phyloP scores from a whole-genome alignment of 2,113 vertebrate species.

The Aramus guarauna region DNA sequence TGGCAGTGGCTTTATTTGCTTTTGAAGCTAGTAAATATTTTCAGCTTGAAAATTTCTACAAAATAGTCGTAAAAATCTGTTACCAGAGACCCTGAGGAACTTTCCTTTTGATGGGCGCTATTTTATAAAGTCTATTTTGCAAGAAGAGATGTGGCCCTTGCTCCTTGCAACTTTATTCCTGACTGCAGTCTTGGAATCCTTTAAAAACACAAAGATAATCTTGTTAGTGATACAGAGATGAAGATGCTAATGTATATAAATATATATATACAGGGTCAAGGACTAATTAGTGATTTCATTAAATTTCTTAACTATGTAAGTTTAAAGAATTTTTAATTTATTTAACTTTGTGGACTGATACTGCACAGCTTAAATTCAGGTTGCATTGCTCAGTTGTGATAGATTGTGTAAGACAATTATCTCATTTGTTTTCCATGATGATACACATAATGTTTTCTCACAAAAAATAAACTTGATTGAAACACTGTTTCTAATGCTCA shows the following conservation, averaged over 20 bases:
- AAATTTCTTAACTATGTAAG: not conserved
- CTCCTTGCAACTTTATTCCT: not conserved
- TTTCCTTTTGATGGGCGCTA: not conserved
- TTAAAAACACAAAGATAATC: not conserved
- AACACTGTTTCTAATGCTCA: not conserved
- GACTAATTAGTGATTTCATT: not conserved
- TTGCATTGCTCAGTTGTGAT: not conserved
- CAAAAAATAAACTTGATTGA: not conserved
- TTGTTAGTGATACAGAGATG: not conserved
- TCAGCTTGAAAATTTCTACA: not conserved
- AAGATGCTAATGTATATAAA: not conserved
- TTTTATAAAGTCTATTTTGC: not conserved
- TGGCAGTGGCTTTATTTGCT: slow-evolving; percentile 26
- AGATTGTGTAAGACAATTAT: not conserved
- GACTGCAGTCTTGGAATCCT: not conserved
- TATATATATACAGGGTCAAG: not conserved
- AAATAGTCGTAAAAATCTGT: not conserved
- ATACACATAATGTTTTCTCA: not conserved
- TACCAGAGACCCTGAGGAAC: not conserved
- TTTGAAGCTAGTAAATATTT: slow-evolving; percentile 4
- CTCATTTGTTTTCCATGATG: not conserved
- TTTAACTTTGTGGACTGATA: not conserved
- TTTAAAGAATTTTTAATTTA: not conserved
- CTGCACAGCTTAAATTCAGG: not conserved
- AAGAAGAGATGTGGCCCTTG: not conserved